Percentiles rank a stretch among this genome's conserved stretches.
These are phyloP conservation scores for Notiomystis cincta DNA, from an alignment of 2,113 vertebrate species.

Conservation along the genomic window DNA sequence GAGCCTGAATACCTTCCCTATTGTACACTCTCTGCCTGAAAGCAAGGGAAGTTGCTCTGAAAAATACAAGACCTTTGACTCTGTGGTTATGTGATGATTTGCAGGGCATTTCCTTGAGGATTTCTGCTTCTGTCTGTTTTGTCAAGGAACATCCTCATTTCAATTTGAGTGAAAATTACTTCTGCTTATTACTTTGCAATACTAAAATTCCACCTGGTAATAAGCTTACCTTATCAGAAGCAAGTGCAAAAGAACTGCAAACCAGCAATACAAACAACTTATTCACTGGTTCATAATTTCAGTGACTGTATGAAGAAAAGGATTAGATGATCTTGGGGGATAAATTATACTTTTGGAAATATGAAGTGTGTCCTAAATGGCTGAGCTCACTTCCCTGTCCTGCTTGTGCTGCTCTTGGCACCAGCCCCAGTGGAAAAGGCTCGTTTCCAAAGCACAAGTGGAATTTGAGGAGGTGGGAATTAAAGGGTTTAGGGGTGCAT, in stretches of 20 bases:
- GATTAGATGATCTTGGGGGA: background rate
- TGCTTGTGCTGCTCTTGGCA: background rate
- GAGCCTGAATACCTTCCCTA: background rate
- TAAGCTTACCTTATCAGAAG: background rate
- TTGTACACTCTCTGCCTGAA: background rate
- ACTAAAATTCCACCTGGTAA: background rate
- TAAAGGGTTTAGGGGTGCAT: background rate
- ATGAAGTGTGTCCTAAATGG: background rate
- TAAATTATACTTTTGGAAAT: background rate
- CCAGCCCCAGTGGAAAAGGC: background rate
- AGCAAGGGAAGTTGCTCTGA: fast-evolving
- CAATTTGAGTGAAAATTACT: background rate
- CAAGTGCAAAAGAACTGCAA: background rate
- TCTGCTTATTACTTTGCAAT: background rate
- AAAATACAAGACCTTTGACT: background rate
- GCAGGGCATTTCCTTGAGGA: background rate
- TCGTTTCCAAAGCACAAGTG: background rate
- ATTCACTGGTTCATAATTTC: background rate
- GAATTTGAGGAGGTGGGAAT: background rate
- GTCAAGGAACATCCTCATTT: background rate
- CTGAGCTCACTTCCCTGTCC: background rate
- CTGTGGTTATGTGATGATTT: background rate
- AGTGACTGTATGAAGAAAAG: background rate
- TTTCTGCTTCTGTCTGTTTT: background rate
- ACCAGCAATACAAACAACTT: background rate